phyloP scores from a whole-genome alignment of 1,140 invertebrate species.

The Pachyrhynchus sulphureomaculatus region DNA sequence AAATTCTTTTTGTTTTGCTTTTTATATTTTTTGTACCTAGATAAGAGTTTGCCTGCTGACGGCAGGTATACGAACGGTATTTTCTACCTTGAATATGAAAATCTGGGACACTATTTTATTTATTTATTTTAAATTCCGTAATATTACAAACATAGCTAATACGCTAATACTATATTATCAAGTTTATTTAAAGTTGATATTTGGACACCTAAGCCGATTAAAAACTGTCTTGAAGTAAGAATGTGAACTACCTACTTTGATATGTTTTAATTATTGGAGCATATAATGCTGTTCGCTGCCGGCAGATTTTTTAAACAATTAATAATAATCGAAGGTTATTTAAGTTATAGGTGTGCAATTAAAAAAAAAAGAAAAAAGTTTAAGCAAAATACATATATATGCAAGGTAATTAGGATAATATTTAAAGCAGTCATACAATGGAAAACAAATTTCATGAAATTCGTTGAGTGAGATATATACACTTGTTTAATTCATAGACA shows the following conservation, averaged over 20 bases:
- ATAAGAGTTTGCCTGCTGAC: slow-evolving; percentile 32
- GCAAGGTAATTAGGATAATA: too few relatives aligned
- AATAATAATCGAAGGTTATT: not conserved
- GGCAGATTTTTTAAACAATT: not conserved
- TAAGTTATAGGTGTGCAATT: too few relatives aligned
- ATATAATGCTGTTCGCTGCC: not conserved
- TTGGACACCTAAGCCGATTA: slow-evolving; percentile 4
- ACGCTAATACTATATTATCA: not conserved
- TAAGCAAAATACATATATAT: too few relatives aligned
- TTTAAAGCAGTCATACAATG: too few relatives aligned
- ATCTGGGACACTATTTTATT: slow-evolving; percentile 20
- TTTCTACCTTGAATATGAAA: slow-evolving; percentile 29
- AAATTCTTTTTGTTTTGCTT: slow-evolving; percentile 37
- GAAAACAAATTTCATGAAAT: too few relatives aligned
- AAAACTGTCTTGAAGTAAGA: not conserved
- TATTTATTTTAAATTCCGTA: not conserved
- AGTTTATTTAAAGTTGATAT: not conserved
- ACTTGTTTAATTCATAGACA: too few relatives aligned
- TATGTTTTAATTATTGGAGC: slow-evolving; percentile 7
- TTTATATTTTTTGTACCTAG: slow-evolving; percentile 37
- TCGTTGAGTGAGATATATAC: too few relatives aligned
- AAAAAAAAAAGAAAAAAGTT: too few relatives aligned
- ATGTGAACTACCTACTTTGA: not conserved
- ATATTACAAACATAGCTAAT: not conserved
- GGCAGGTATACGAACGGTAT: slow-evolving; percentile 17